These are phyloP conservation scores for Ephialtes manifestator DNA, from an alignment of 2,888 invertebrate species.

Conservation along the genomic window DNA sequence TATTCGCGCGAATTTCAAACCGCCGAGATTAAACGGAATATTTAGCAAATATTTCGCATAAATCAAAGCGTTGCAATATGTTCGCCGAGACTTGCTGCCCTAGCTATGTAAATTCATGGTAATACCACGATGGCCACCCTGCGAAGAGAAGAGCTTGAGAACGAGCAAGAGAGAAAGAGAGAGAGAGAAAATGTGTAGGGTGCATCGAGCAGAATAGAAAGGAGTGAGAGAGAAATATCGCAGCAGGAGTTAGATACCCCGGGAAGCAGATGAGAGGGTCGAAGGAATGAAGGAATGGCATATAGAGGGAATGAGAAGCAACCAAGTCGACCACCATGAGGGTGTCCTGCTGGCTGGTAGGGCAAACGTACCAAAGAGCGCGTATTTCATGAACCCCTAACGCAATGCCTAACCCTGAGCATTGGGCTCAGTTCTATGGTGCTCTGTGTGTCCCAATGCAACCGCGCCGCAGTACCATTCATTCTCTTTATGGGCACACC, in stretches of 20 bases:
- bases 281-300: conserved; percentile 68
- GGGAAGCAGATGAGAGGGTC: conserved; percentile 68
- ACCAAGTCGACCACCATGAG: conserved; percentile 66
- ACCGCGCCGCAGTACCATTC: conserved; percentile 83
- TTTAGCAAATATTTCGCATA: conserved; percentile 85
- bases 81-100: conserved; percentile 75
- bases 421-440: conserved; percentile 69
- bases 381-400: conserved; percentile 83
- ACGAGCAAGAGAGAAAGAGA: conserved; percentile 51
- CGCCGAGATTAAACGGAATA: conserved; percentile 83
- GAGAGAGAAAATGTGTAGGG: conserved; percentile 57
- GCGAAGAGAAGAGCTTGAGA: conserved; percentile 79
- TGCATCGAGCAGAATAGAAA: conserved; percentile 50
- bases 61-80: conserved; percentile 85
- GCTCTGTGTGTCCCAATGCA: conserved; percentile 69
- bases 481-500: conserved; percentile 83
- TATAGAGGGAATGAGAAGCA: conserved; percentile 51
- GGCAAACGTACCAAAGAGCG: conserved; percentile 66
- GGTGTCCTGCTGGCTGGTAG: conserved; percentile 45
- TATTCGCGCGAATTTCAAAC: conserved; percentile 73
- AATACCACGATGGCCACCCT: conserved; percentile 81
- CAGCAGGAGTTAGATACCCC: conserved; percentile 59
- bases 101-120: conserved; percentile 85
- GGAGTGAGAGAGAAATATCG: conserved; percentile 56
- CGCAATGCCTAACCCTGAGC: conserved; percentile 78